Conservation (phyloP, 2,113 vertebrate species). For the Salvelinus fontinalis region DNA sequence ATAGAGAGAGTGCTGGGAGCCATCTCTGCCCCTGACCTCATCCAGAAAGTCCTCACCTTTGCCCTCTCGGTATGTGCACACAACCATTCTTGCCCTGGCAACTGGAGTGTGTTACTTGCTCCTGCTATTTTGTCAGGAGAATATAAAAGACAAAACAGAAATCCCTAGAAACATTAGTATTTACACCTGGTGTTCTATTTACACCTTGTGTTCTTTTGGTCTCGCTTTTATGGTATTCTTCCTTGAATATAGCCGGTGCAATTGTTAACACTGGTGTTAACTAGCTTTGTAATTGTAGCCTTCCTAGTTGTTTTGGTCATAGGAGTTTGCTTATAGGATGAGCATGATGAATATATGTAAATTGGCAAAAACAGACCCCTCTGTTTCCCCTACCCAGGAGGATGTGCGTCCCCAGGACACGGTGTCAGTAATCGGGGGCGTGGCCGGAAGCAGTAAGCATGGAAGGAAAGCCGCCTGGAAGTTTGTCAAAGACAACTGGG, state of each 20-base stretch:
- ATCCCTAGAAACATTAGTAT: background rate
- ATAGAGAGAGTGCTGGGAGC: conserved; percentile 95
- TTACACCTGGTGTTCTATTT: too few relatives aligned
- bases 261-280: too few relatives aligned
- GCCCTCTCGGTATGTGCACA: conserved; percentile 88
- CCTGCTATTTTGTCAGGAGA: background rate
- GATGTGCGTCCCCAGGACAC: conserved; percentile 98
- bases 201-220: background rate
- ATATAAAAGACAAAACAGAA: background rate
- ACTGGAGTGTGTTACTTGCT: background rate
- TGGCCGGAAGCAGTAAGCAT: conserved; percentile 93
- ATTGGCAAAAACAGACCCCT: background rate
- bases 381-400: conserved; percentile 75
- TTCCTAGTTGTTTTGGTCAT: too few relatives aligned
- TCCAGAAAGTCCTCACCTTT: conserved; percentile 96
- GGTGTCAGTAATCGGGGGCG: conserved; percentile 93
- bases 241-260: too few relatives aligned
- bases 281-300: too few relatives aligned
- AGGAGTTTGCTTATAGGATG: background rate
- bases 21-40: conserved; percentile 90
- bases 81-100: background rate
- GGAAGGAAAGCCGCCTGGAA: conserved; percentile 97
- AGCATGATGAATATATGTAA: background rate
- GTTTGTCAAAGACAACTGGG: conserved; percentile 97
- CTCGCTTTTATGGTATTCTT: too few relatives aligned